A percentile compares a stretch with the other conserved stretches of the same genome.
These are phyloP conservation scores for Dynastes grantii DNA, from an alignment of 2,888 invertebrate genomes.

Conservation along the genomic window DNA sequence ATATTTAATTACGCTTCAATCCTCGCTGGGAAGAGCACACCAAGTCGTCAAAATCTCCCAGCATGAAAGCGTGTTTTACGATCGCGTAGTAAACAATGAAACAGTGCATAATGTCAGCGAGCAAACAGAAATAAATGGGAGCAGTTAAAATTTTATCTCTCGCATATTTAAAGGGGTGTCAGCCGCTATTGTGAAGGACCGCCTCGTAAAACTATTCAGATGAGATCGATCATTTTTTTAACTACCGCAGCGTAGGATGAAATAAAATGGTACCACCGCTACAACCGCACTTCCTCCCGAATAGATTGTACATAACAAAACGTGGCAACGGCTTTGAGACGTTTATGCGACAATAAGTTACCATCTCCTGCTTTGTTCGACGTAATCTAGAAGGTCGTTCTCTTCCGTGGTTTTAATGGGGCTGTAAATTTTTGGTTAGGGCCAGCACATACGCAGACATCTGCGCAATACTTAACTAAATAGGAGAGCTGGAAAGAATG, in stretches of 20 bases:
- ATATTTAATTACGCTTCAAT: slow-evolving; percentile 34
- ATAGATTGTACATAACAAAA: slow-evolving; percentile 23
- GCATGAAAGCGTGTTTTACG: slow-evolving; percentile 22
- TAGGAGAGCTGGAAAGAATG: neutral
- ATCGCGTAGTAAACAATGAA: slow-evolving; percentile 31
- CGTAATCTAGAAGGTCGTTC: slow-evolving; percentile 64
- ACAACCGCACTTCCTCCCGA: no score
- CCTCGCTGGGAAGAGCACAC: neutral
- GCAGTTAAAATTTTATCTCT: slow-evolving; percentile 47
- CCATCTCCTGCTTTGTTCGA: slow-evolving; percentile 65
- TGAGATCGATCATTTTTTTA: slow-evolving; percentile 48
- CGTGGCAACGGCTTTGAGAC: slow-evolving; percentile 56
- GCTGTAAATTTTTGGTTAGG: slow-evolving; percentile 63
- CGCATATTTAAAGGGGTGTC: slow-evolving; percentile 45
- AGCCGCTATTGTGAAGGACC: slow-evolving; percentile 35
- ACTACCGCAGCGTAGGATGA: slow-evolving; percentile 24
- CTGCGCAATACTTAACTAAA: neutral
- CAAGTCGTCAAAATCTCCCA: neutral
- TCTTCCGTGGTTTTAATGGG: slow-evolving; percentile 65
- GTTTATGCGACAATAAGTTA: slow-evolving; percentile 67
- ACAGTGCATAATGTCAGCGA: slow-evolving; percentile 40
- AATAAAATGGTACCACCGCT: slow-evolving; percentile 24
- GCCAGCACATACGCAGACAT: slow-evolving; percentile 2
- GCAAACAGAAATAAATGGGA: slow-evolving; percentile 48
- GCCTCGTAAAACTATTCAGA: slow-evolving; percentile 48